These are phyloP conservation scores for Monochamus alternatus DNA, from an alignment of 2,888 invertebrate genomes.

Conservation along the genomic window DNA sequence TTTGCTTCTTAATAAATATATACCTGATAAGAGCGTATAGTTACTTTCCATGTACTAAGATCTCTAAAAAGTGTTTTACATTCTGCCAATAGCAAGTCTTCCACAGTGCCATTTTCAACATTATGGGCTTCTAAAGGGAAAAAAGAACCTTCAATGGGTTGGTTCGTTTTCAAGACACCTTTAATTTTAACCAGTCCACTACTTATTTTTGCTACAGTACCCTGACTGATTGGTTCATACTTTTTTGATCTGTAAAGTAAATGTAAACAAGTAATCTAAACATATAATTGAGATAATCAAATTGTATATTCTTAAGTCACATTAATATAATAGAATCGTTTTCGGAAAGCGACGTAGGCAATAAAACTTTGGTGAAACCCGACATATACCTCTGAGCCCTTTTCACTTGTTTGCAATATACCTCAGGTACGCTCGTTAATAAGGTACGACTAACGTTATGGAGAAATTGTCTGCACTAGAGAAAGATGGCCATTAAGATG, in stretches of 20 bases:
- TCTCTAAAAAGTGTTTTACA: slow-evolving; percentile 73
- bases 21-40: slow-evolving; percentile 73
- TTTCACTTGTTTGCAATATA: too few species aligned
- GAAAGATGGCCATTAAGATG: too few species aligned
- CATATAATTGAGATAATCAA: too few species aligned
- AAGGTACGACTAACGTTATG: too few species aligned
- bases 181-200: slow-evolving; percentile 77
- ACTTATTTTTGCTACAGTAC: slow-evolving; percentile 72
- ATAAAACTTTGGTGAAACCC: too few species aligned
- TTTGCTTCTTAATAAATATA: too few species aligned
- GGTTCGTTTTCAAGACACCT: slow-evolving; percentile 75
- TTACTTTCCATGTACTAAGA: slow-evolving; percentile 79
- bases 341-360: too few species aligned
- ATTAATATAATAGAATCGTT: too few species aligned
- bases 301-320: too few species aligned
- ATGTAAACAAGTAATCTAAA: neutral
- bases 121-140: slow-evolving; percentile 63
- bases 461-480: too few species aligned
- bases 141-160: slow-evolving; percentile 71
- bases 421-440: too few species aligned
- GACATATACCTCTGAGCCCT: too few species aligned
- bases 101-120: slow-evolving; percentile 63
- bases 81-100: slow-evolving; percentile 68
- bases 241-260: slow-evolving; percentile 52
- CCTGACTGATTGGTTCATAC: slow-evolving; percentile 61